Conservation (phyloP, 2,113 vertebrate species). For the Synodontis membranacea region DNA sequence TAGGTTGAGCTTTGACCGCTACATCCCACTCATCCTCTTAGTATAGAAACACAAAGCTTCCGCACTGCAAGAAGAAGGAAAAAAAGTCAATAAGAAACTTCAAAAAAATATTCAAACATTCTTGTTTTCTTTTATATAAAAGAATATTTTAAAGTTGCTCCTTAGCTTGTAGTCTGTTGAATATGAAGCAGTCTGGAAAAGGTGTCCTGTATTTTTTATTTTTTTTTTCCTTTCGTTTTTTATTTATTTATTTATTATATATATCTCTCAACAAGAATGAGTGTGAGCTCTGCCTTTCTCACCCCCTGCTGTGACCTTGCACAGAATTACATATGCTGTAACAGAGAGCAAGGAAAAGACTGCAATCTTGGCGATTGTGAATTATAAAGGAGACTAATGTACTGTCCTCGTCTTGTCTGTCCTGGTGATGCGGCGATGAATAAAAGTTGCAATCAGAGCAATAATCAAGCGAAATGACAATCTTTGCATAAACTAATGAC, state of each 20-base stretch:
- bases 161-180: constrained; percentile 39
- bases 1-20: neutral
- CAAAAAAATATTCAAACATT: neutral
- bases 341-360: constrained; percentile 23
- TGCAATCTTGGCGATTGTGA: constrained; percentile 28
- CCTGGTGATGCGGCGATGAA: constrained; percentile 25
- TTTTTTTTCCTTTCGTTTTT: neutral
- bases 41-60: neutral
- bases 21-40: neutral
- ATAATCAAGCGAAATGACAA: neutral
- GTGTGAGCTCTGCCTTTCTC: constrained; percentile 22
- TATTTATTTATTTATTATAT: constrained; percentile 1
- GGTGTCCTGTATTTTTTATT: neutral
- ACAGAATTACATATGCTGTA: constrained; percentile 20
- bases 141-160: constrained; percentile 8
- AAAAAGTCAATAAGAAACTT: neutral
- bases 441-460: constrained; percentile 39
- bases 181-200: constrained; percentile 31
- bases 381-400: constrained; percentile 39
- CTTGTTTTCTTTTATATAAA: constrained; percentile 19
- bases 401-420: neutral
- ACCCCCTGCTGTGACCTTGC: constrained; percentile 42
- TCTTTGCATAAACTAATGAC: constrained; percentile 23
- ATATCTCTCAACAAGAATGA: constrained; percentile 39
- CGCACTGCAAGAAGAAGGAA: neutral